Evolutionary conservation across 2,888 invertebrate species (phyloP).

Genomic region (Cremastinae sp.): DNA sequence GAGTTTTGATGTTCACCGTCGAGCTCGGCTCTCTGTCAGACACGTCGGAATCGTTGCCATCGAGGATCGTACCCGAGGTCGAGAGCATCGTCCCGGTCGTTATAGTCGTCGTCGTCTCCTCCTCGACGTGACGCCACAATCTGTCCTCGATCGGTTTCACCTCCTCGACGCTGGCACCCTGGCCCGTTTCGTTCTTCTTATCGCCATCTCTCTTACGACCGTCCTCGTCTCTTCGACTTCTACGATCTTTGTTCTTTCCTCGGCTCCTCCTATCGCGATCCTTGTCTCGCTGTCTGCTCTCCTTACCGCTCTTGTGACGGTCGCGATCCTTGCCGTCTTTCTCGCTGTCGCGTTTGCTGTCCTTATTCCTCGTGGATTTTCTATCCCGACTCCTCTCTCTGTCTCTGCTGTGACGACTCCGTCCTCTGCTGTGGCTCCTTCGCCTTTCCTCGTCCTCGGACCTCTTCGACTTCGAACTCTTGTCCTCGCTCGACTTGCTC

Average conservation of each 20-base stretch:
- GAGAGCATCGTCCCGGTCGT: slow-evolving; percentile 26
- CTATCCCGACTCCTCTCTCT: slow-evolving; percentile 73
- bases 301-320: slow-evolving; percentile 62
- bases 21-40: slow-evolving; percentile 90
- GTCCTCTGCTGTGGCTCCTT: slow-evolving; percentile 67
- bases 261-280: slow-evolving; percentile 68
- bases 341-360: slow-evolving; percentile 62
- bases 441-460: slow-evolving; percentile 40
- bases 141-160: slow-evolving; percentile 81
- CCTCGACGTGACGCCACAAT: slow-evolving; percentile 82
- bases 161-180: slow-evolving; percentile 54
- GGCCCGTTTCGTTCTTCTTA: slow-evolving; percentile 65
- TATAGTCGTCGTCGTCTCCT: slow-evolving; percentile 73
- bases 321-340: slow-evolving; percentile 71
- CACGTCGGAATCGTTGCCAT: slow-evolving; percentile 77
- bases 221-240: slow-evolving; percentile 62
- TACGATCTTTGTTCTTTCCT: slow-evolving; percentile 65
- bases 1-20: slow-evolving; percentile 86
- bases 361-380: slow-evolving; percentile 65
- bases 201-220: slow-evolving; percentile 66
- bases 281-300: slow-evolving; percentile 69
- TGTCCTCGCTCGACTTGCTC: slow-evolving; percentile 65
- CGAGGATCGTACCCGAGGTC: slow-evolving; percentile 48
- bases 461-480: slow-evolving; percentile 61
- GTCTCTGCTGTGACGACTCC: slow-evolving; percentile 69